A percentile compares a stretch with the other conserved stretches of the same genome.
Evolutionary conservation across 2,888 invertebrate species (phyloP).

Genomic region (Candidula unifasciata): DNA sequence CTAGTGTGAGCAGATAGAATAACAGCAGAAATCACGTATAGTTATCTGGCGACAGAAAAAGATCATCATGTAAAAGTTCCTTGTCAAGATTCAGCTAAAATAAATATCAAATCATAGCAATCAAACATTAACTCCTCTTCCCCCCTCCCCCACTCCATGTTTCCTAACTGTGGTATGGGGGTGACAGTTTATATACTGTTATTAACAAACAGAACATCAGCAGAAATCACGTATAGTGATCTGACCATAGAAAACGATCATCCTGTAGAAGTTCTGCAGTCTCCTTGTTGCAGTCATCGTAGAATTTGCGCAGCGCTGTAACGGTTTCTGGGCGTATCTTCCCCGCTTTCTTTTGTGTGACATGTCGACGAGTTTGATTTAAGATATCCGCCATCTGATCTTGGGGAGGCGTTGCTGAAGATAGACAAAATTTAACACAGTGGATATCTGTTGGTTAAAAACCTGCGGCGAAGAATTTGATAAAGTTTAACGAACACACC

Average conservation of each 20-base stretch:
- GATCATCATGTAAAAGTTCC: too few relatives aligned
- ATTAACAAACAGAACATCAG: neutral
- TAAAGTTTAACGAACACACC: neutral
- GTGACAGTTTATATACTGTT: too few relatives aligned
- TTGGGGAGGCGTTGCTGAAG: slow-evolving; percentile 7
- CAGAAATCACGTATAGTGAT: slow-evolving; percentile 2
- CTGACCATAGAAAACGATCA: slow-evolving; percentile 14
- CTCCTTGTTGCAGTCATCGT: slow-evolving; percentile 15
- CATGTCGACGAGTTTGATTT: slow-evolving; percentile 17
- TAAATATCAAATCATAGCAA: too few relatives aligned
- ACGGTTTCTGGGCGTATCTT: neutral
- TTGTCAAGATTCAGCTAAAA: too few relatives aligned
- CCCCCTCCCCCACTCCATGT: too few relatives aligned
- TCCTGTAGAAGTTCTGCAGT: slow-evolving; percentile 15
- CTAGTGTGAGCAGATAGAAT: too few relatives aligned
- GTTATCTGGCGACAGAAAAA: too few relatives aligned
- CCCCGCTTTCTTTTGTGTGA: slow-evolving; percentile 1
- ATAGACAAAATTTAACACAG: too few relatives aligned
- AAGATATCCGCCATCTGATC: neutral
- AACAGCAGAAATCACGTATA: too few relatives aligned
- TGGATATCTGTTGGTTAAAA: neutral
- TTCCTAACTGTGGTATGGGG: too few relatives aligned
- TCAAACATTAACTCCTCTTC: too few relatives aligned
- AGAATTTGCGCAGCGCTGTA: neutral
- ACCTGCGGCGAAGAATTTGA: neutral